These are phyloP conservation scores for Cyanocitta stelleri DNA, from an alignment of 2,113 vertebrate species.

Conservation along the genomic window DNA sequence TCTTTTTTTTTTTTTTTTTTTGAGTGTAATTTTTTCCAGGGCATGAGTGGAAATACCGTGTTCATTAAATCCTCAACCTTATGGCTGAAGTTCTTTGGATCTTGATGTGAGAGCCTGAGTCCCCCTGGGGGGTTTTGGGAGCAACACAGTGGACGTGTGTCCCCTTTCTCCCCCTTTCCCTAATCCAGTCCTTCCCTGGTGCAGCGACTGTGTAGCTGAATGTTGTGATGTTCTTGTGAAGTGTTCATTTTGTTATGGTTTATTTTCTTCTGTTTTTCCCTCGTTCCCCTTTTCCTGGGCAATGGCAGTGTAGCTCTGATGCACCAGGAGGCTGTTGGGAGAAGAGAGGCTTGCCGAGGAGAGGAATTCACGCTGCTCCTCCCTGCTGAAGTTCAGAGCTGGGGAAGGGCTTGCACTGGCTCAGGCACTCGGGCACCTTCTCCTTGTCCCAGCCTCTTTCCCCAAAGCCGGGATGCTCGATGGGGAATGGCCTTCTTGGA, in stretches of 20 bases:
- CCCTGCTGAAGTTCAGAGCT: neutral
- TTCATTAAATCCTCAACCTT: constrained; percentile 25
- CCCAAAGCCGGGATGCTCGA: neutral
- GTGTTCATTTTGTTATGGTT: neutral
- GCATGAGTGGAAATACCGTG: constrained; percentile 17
- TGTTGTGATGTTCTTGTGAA: constrained; percentile 20
- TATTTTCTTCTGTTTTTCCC: too few relatives aligned
- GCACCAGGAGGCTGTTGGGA: neutral
- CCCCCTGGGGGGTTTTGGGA: neutral
- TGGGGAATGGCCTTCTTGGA: neutral
- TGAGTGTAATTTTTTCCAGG: constrained; percentile 23
- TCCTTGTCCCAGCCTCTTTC: neutral
- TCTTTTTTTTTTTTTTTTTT: neutral
- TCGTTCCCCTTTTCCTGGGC: neutral
- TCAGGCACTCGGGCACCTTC: neutral
- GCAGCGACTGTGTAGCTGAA: constrained; percentile 41
- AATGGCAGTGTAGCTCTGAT: neutral
- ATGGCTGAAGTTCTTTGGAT: neutral
- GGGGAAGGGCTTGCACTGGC: neutral
- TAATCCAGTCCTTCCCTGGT: neutral
- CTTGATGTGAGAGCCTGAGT: neutral
- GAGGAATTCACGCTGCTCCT: neutral
- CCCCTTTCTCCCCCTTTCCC: neutral
- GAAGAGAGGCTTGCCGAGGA: neutral
- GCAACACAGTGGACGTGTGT: neutral